A percentile compares a stretch with the other conserved stretches of the same genome.
Conservation (phyloP, 92 coral and sea anemone genomes). For the Zoanthus solanderi region DNA sequence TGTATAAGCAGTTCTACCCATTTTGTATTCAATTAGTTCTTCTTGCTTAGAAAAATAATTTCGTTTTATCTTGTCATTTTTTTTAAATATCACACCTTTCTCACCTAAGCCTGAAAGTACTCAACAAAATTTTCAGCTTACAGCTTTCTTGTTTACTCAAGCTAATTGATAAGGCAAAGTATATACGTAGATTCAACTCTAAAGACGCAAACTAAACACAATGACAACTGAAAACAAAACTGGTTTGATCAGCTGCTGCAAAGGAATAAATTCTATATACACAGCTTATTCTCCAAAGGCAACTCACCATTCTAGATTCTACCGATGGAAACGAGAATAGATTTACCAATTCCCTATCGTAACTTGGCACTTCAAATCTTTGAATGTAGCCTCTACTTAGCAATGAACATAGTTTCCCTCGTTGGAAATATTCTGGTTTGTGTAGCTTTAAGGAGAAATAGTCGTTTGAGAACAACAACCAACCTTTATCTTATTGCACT, state of each 20-base stretch:
- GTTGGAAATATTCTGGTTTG: conserved; percentile 40
- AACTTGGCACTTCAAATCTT: conserved; percentile 22
- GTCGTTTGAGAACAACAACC: conserved; percentile 49
- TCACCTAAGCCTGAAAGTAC: neutral
- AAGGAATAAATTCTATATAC: neutral
- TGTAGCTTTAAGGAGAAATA: conserved; percentile 36
- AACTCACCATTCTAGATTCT: neutral
- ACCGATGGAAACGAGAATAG: neutral
- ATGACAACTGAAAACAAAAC: neutral
- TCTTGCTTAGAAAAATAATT: neutral
- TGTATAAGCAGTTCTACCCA: neutral
- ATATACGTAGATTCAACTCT: neutral
- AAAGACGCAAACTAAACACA: conserved; percentile 4
- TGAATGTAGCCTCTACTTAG: conserved; percentile 21
- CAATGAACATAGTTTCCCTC: conserved; percentile 35
- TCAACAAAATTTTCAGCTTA: neutral
- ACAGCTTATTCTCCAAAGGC: neutral
- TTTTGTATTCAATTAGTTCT: neutral
- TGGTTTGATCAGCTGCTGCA: neutral
- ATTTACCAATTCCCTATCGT: conserved; percentile 45
- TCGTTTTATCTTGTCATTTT: neutral
- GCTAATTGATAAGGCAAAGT: neutral
- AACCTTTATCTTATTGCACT: conserved; percentile 47
- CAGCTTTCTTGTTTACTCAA: neutral
- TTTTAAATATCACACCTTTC: neutral